Evolutionary conservation across 2,113 vertebrate species (phyloP).

Genomic region (Hippocampus comes): DNA sequence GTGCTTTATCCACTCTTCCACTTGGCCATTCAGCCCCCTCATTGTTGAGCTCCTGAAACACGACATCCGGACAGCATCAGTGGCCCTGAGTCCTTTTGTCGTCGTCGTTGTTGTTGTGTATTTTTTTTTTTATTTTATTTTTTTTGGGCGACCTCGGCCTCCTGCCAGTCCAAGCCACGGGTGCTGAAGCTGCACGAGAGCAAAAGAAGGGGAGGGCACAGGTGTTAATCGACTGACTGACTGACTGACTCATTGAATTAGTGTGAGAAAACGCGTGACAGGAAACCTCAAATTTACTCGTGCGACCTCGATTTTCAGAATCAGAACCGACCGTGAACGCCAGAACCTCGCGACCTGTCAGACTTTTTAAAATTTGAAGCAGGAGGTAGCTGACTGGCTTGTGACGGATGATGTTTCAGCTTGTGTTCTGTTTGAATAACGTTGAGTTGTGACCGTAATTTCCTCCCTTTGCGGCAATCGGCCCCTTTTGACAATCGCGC

Average conservation of each 20-base stretch:
- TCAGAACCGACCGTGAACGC: background rate
- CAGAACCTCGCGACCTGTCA: no score
- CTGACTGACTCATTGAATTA: background rate
- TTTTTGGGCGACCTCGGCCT: constrained; percentile 3
- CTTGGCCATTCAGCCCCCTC: constrained; percentile 33
- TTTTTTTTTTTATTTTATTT: constrained; percentile 11
- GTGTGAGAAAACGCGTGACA: background rate
- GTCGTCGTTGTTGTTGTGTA: background rate
- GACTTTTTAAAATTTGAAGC: no score
- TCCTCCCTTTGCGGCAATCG: no score
- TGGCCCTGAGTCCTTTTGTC: constrained; percentile 13
- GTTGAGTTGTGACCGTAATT: no score
- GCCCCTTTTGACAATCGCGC: no score
- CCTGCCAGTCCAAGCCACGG: background rate
- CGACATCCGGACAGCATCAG: constrained; percentile 63
- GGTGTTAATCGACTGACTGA: background rate
- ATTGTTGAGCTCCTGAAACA: constrained; percentile 51
- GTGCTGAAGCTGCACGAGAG: background rate
- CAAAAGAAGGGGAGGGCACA: background rate
- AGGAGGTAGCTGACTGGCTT: background rate
- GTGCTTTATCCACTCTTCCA: constrained; percentile 45
- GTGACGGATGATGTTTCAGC: no score
- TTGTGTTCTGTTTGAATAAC: no score
- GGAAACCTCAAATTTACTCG: no score
- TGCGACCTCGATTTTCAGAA: no score